Evolutionary conservation across 1,140 invertebrate genomes (phyloP).

Genomic region (Ptiloglossa arizonensis): DNA sequence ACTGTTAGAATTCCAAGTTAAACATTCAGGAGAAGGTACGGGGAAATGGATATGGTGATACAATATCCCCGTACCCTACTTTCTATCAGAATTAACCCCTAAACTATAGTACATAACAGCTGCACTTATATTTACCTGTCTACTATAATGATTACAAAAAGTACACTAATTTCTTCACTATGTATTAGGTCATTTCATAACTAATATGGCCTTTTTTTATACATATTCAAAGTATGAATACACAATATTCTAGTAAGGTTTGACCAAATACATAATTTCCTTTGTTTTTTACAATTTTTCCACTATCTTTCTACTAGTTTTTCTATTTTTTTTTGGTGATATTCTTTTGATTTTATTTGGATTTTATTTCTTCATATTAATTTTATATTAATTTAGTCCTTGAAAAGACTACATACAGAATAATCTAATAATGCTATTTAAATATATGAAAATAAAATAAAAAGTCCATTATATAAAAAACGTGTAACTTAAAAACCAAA

Average conservation of each 20-base stretch:
- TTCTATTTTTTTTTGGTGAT: no score
- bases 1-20: conserved; percentile 81
- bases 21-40: conserved; percentile 76
- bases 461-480: not conserved
- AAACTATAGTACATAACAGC: not conserved
- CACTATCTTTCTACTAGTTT: no score
- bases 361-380: not conserved
- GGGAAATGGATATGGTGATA: conserved; percentile 60
- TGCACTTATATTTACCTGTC: no score
- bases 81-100: conserved; percentile 37
- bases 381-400: not conserved
- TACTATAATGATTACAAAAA: no score
- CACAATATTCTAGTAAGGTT: no score
- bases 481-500: not conserved
- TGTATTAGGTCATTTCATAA: conserved; percentile 1
- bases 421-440: not conserved
- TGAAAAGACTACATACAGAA: not conserved
- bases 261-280: no score
- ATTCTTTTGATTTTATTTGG: no score
- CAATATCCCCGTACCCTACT: conserved; percentile 68
- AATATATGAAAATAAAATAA: not conserved
- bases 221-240: not conserved
- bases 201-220: not conserved
- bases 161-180: no score
- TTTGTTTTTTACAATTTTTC: no score